Conservation (phyloP, 2,888 invertebrate species). For the Piscicola geometra region DNA sequence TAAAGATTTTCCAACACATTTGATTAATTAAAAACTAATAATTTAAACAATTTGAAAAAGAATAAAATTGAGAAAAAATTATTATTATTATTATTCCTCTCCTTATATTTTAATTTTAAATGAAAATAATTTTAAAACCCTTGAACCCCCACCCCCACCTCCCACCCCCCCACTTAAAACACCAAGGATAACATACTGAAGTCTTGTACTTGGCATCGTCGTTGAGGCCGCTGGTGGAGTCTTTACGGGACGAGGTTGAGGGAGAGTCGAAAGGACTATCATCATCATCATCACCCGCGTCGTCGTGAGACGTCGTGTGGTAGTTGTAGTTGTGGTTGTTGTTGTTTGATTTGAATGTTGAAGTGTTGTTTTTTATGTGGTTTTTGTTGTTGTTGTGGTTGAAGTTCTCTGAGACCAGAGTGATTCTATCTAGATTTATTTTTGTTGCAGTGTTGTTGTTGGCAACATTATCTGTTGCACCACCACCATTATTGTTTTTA, state of each 20-base stretch:
- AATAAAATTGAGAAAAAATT: no score
- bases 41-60: no score
- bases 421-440: neutral
- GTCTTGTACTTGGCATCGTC: no score
- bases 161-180: no score
- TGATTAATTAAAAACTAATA: no score
- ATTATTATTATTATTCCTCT: no score
- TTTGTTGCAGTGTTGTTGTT: neutral
- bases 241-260: constrained; percentile 34
- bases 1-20: no score
- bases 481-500: neutral
- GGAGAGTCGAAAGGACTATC: constrained; percentile 36
- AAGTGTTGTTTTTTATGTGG: neutral
- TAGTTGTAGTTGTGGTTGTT: neutral
- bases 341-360: neutral
- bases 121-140: no score
- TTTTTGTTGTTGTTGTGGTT: neutral
- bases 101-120: no score
- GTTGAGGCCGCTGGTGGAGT: no score
- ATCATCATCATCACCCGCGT: constrained; percentile 20
- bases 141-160: no score
- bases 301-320: neutral
- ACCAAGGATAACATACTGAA: no score
- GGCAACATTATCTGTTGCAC: neutral
- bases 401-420: neutral